phyloP scores from a whole-genome alignment of 2,888 invertebrate genomes.

The Sepiola atlantica region DNA sequence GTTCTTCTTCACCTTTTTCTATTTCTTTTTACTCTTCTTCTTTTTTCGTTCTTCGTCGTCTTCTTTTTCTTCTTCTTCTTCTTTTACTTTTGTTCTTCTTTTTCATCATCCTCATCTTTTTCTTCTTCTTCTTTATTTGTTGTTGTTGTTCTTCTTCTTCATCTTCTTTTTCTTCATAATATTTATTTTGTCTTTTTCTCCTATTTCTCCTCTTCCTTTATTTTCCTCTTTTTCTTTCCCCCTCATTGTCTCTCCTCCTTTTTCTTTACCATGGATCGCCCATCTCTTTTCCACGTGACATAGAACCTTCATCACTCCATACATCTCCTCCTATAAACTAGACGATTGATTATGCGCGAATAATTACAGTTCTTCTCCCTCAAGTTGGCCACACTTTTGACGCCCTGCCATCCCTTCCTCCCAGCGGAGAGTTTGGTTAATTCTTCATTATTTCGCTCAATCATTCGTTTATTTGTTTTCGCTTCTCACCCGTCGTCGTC shows the following conservation, averaged over 20 bases:
- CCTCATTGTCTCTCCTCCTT: not conserved
- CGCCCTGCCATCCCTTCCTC: too few species aligned
- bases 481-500: not conserved
- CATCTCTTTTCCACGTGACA: not conserved
- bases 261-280: not conserved
- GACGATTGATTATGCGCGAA: not conserved
- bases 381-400: not conserved
- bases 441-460: not conserved
- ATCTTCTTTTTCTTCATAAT: too few species aligned
- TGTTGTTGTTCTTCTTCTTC: not conserved
- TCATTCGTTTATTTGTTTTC: not conserved
- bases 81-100: not conserved
- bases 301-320: not conserved
- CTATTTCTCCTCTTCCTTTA: not conserved
- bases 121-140: not conserved
- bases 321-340: not conserved
- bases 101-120: not conserved
- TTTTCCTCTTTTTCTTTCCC: not conserved
- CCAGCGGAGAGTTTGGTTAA: not conserved
- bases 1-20: too few species aligned
- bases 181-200: too few species aligned
- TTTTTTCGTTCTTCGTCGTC: too few species aligned
- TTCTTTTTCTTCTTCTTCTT: not conserved
- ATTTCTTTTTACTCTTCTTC: too few species aligned
- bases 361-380: not conserved